These are phyloP conservation scores for Merops nubicus DNA, from an alignment of 2,113 vertebrate species.

Conservation along the genomic window DNA sequence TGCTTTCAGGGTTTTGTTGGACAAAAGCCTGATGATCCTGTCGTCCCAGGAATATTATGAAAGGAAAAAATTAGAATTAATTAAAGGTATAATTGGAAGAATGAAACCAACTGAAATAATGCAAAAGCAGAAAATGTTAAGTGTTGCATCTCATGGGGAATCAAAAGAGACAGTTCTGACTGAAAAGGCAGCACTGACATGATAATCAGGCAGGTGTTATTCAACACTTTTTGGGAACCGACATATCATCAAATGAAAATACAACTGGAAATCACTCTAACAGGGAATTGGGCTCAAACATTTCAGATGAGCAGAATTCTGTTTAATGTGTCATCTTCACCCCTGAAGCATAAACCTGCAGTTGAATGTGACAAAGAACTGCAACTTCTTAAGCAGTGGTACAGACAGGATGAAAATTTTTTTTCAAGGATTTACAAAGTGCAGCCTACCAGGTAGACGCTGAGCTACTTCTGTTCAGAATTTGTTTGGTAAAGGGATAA, in stretches of 20 bases:
- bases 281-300: background rate
- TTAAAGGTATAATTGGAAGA: conserved; percentile 36
- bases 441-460: conserved; percentile 63
- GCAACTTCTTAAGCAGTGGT: conserved; percentile 63
- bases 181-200: background rate
- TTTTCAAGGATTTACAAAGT: conserved; percentile 62
- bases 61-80: conserved; percentile 65
- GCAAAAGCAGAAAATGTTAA: background rate
- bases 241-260: background rate
- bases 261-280: background rate
- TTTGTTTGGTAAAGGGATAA: background rate
- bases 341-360: background rate
- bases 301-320: background rate
- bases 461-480: background rate
- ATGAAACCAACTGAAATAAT: conserved; percentile 23
- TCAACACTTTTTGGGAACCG: background rate
- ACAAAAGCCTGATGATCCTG: conserved; percentile 60
- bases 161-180: background rate
- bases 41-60: conserved; percentile 53
- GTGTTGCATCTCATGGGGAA: background rate
- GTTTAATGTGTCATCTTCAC: background rate
- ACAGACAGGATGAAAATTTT: conserved; percentile 68
- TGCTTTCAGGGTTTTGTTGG: conserved; percentile 61
- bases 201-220: background rate
- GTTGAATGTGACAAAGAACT: conserved; percentile 56